Conservation (phyloP, 1,140 invertebrate genomes). For the Nasonia vitripennis region DNA sequence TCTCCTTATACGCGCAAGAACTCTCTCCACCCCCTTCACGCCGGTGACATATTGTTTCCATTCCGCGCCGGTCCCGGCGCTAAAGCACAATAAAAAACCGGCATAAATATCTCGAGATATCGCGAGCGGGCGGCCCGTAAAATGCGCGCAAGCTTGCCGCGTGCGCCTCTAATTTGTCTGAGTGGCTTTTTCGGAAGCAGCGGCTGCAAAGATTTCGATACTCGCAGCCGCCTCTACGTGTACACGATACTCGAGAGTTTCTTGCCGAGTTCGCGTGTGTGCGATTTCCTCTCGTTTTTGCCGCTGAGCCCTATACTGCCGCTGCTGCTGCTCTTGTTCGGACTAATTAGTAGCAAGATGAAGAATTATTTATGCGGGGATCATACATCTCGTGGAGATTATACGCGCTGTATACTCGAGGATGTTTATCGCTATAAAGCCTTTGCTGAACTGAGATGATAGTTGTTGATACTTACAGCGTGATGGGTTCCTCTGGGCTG, state of each 20-base stretch:
- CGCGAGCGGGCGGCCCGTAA: constrained; percentile 24
- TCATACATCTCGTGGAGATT: neutral
- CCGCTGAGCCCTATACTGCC: neutral
- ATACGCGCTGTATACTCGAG: neutral
- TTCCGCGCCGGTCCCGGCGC: constrained; percentile 60
- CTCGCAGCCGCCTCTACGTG: neutral
- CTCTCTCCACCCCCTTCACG: constrained; percentile 37
- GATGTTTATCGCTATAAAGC: neutral
- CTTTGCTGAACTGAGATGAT: neutral
- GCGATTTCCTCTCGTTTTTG: neutral
- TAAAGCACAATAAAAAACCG: constrained; percentile 71
- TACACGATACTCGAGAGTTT: neutral
- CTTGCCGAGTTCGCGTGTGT: constrained; percentile 1
- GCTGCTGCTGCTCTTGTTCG: neutral
- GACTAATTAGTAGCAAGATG: constrained; percentile 47
- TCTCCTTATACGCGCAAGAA: neutral
- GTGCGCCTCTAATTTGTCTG: constrained; percentile 70
- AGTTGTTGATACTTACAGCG: constrained; percentile 68
- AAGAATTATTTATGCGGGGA: constrained; percentile 50
- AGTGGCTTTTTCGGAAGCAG: constrained; percentile 69
- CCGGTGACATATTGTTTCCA: constrained; percentile 74
- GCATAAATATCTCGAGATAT: constrained; percentile 69
- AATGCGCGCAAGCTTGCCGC: constrained; percentile 4
- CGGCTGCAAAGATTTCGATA: constrained; percentile 50
- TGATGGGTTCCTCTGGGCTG: constrained; percentile 72